Evolutionary conservation across 2,113 vertebrate species (phyloP).

Genomic region (Pollachius pollachius): DNA sequence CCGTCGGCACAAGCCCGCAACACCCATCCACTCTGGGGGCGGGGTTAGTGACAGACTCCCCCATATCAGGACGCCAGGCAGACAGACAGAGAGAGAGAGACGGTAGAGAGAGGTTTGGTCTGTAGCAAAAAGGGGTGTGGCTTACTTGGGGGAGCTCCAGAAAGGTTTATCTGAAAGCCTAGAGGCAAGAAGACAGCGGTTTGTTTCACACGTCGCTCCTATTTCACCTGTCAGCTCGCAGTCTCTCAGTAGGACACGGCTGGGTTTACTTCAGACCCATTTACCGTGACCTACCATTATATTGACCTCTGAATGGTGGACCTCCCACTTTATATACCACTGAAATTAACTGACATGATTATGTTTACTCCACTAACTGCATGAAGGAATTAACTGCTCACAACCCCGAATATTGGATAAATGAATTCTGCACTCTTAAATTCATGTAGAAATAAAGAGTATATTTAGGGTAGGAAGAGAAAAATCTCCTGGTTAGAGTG

Average conservation of each 20-base stretch:
- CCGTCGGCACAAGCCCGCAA: slow-evolving; percentile 48
- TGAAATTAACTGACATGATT: too few relatives aligned
- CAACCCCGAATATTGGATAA: too few relatives aligned
- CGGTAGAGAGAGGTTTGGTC: slow-evolving; percentile 49
- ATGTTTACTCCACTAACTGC: too few relatives aligned
- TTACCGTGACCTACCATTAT: too few relatives aligned
- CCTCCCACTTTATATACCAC: too few relatives aligned
- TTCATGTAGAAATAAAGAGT: too few relatives aligned
- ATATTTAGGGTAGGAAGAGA: too few relatives aligned
- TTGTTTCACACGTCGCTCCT: slow-evolving; percentile 39
- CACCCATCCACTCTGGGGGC: slow-evolving; percentile 16
- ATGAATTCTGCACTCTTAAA: too few relatives aligned
- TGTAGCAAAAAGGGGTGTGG: slow-evolving; percentile 57
- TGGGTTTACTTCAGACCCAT: not conserved
- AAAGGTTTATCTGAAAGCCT: slow-evolving; percentile 81
- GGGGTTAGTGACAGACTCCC: slow-evolving; percentile 62
- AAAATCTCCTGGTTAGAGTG: too few relatives aligned
- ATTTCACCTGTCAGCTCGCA: slow-evolving; percentile 26
- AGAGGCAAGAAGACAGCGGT: slow-evolving; percentile 69
- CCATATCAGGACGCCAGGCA: slow-evolving; percentile 58
- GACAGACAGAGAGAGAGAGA: slow-evolving; percentile 35
- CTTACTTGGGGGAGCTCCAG: slow-evolving; percentile 78
- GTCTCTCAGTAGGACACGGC: slow-evolving; percentile 6
- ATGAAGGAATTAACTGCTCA: too few relatives aligned
- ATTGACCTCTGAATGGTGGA: too few relatives aligned